phyloP scores from a whole-genome alignment of 1,140 invertebrate genomes.

The Orius insidiosus region DNA sequence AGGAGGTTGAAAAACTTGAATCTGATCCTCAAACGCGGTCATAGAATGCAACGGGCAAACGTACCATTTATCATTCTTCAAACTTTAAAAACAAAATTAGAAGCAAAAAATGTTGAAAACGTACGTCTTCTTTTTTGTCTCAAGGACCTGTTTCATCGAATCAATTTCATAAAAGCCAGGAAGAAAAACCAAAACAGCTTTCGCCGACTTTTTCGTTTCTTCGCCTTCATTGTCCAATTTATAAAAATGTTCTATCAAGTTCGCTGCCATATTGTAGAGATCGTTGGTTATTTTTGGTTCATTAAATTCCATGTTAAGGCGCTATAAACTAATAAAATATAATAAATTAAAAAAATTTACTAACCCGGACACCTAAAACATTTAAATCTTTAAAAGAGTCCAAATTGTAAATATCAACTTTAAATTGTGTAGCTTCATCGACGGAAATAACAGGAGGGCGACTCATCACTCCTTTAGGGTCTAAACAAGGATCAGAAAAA shows the following conservation, averaged over 20 bases:
- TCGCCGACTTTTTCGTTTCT: conserved; percentile 12
- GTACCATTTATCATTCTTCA: conserved; percentile 10
- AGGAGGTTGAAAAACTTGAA: conserved; percentile 41
- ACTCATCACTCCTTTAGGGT: conserved; percentile 28
- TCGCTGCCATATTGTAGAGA: conserved; percentile 39
- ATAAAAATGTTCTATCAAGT: conserved; percentile 54
- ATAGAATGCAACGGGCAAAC: conserved; percentile 42
- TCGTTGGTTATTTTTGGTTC: conserved; percentile 33
- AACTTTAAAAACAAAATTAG: conserved; percentile 2
- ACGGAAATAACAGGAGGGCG: conserved; percentile 36
- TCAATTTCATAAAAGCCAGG: conserved; percentile 76
- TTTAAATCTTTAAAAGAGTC: conserved; percentile 34
- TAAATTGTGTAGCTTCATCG: conserved; percentile 30
- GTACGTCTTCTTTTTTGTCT: not conserved
- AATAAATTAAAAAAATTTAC: not conserved
- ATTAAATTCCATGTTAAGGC: conserved; percentile 28
- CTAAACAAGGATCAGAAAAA: conserved; percentile 32
- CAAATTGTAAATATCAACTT: conserved; percentile 48
- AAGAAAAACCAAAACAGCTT: conserved; percentile 67
- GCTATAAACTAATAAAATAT: conserved; percentile 13
- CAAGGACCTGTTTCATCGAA: conserved; percentile 27
- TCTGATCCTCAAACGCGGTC: conserved; percentile 49
- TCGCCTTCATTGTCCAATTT: conserved; percentile 38
- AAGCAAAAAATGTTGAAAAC: too few relatives aligned
- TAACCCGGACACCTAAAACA: conserved; percentile 23